Conservation (phyloP, 2,113 vertebrate genomes). For the Microcebus murinus region DNA sequence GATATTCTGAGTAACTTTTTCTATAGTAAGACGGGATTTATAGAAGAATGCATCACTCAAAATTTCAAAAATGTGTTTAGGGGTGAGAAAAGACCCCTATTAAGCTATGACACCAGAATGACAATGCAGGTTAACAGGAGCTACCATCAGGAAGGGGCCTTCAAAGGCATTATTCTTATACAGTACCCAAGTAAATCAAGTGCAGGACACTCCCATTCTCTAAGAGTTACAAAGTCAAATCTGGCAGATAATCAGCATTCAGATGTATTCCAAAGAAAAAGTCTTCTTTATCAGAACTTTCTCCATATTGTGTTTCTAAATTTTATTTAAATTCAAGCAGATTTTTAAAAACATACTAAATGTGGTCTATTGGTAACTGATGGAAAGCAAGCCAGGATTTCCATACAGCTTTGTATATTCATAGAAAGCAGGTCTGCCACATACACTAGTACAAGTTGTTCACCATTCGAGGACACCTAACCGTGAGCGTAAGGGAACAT, state of each 20-base stretch:
- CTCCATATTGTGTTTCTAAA: not conserved
- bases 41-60: conserved; percentile 75
- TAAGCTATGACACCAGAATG: not conserved
- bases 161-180: not conserved
- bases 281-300: conserved; percentile 29
- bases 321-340: conserved; percentile 13
- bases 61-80: conserved; percentile 71
- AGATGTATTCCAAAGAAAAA: not conserved
- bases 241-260: not conserved
- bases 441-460: not conserved
- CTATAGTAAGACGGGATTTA: conserved; percentile 74
- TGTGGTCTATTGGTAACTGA: not conserved
- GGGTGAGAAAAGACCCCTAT: not conserved
- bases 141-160: not conserved
- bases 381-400: conserved; percentile 21
- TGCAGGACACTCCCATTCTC: not conserved
- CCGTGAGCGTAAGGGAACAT: not conserved
- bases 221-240: not conserved
- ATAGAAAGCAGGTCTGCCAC: not conserved
- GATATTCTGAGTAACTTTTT: conserved; percentile 74
- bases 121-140: not conserved
- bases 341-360: conserved; percentile 21
- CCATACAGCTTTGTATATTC: not conserved
- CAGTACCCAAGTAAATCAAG: not conserved
- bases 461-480: not conserved